Conservation (phyloP, 2,797 vertebrate species). For the Florisuga fusca region DNA sequence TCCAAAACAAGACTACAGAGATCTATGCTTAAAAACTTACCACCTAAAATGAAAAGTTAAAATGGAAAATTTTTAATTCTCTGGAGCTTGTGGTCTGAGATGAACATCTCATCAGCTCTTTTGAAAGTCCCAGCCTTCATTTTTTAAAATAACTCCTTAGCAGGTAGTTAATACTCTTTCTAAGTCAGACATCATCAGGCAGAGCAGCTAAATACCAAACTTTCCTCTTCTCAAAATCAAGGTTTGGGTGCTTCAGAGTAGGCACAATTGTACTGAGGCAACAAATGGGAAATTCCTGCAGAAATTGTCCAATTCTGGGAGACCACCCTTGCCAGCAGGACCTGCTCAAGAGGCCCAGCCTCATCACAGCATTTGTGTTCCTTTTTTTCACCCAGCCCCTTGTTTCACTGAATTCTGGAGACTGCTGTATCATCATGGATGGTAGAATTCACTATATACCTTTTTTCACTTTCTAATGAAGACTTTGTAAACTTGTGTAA, state of each 20-base stretch:
- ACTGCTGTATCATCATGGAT: not conserved
- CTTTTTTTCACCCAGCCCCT: not conserved
- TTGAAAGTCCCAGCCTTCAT: not conserved
- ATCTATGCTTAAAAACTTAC: not conserved
- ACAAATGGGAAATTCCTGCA: not conserved
- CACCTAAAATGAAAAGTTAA: not conserved
- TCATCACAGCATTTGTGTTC: not conserved
- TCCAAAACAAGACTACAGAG: not conserved
- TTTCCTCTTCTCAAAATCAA: not conserved
- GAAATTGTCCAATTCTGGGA: not conserved
- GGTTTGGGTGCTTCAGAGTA: not conserved
- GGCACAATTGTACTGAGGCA: not conserved
- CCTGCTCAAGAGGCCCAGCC: not conserved
- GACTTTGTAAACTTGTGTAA: not conserved
- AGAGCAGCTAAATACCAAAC: not conserved
- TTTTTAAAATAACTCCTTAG: not conserved
- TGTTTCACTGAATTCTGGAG: not conserved
- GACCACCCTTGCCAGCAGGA: not conserved
- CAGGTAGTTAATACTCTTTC: not conserved
- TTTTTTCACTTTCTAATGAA: not conserved
- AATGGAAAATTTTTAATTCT: not conserved
- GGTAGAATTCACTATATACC: not conserved
- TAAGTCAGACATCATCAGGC: not conserved
- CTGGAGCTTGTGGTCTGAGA: not conserved
- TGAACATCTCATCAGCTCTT: not conserved